Base-by-base conservation (phyloP, 2,113 vertebrate genomes). In the Osmerus eperlanus region DNA sequence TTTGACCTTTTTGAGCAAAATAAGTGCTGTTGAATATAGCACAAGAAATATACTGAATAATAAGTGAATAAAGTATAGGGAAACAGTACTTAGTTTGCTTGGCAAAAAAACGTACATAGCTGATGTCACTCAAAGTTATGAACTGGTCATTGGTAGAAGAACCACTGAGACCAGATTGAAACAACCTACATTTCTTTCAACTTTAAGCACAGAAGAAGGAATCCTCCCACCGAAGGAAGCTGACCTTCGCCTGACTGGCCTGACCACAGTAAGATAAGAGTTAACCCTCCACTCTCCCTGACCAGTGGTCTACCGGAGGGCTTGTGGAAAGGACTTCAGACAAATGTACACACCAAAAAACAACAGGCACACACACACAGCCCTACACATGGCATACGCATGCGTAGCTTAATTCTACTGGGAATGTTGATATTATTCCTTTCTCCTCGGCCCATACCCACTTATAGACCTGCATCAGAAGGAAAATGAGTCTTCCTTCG, bases 241-340 rank as follows among this genome's bases (percentile, higher is more conserved):
- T 77, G 68, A 72, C 55, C 63, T 67, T 67, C 47, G 63, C 14
- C 72, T 67, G 72, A 75, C 65, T 68, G 62, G 60, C 51, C 70
- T 73, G 76, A 62, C 60, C 36, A 62, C 32, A n/a, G 28, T 32
- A 7, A 71, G 67, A 78, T 76, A 74, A 81, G 23, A 68, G 21
- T 67, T 68, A 69, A 47, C 74, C 65, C 68, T 60, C 47, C 54
- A 7, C 53, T 32, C 16, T 29, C n/a, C 65, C 56, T 23, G 12
- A 6, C 54, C 64, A 8, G 28, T 56, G 25, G 18, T 41, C 19
- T 21, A 13, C 41, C 59, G 56, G 18, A n/a, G 11, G 12, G 3
- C 25, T 28, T 28, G 36, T 7, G n/a, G 53, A 72, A 56, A 8
- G 51, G n/a, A 16, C n/a, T 12, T 47, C 9, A 47, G 7, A 36